These are phyloP conservation scores for Gallinago solitaria DNA, from an alignment of 2,797 vertebrate species.

Conservation along the genomic window DNA sequence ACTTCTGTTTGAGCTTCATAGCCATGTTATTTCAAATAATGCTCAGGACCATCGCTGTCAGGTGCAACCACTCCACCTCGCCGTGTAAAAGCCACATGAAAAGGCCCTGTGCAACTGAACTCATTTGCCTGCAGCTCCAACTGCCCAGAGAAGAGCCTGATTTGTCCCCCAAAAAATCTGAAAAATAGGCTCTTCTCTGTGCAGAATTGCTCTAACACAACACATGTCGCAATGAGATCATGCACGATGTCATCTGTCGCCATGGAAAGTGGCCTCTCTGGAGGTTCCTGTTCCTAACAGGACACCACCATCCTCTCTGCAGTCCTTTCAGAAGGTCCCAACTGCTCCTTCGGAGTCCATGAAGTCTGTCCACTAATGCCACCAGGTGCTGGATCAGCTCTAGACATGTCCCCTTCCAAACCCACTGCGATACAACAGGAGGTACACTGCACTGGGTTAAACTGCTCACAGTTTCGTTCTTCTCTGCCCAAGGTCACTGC, in stretches of 20 bases:
- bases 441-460: background rate
- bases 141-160: background rate
- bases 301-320: background rate
- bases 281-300: background rate
- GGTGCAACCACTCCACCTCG: background rate
- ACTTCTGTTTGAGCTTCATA: background rate
- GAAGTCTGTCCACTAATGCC: background rate
- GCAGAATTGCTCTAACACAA: background rate
- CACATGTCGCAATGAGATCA: background rate
- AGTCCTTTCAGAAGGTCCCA: background rate
- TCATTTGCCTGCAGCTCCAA: background rate
- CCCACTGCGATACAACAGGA: background rate
- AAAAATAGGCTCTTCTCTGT: background rate
- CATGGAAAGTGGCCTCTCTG: background rate
- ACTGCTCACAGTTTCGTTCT: background rate
- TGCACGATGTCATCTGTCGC: rapidly evolving
- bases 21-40: background rate
- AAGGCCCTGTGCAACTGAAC: background rate
- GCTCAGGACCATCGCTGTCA: background rate
- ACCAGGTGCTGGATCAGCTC: background rate
- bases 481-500: background rate
- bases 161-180: background rate
- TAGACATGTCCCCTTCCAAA: background rate
- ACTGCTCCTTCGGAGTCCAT: rapidly evolving
- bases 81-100: background rate